Conservation (phyloP, 1,140 invertebrate species). For the Nomia melanderi region DNA sequence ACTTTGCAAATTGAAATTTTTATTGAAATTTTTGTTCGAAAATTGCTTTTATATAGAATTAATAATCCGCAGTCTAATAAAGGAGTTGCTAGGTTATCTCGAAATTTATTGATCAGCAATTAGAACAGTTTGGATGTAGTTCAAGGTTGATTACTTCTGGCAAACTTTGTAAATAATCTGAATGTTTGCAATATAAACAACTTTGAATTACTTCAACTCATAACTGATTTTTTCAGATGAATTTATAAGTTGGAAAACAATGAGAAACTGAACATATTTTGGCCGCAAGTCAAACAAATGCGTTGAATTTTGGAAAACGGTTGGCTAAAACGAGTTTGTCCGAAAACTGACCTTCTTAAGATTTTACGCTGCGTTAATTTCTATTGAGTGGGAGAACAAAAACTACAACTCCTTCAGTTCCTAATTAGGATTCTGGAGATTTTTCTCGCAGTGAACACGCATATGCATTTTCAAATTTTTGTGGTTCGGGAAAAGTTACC, state of each 20-base stretch:
- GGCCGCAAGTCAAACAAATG: neutral
- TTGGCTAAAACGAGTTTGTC: neutral
- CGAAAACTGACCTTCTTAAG: neutral
- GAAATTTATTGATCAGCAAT: too few species aligned
- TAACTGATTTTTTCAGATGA: neutral
- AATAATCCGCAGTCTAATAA: too few species aligned
- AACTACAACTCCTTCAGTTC: neutral
- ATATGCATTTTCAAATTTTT: too few species aligned
- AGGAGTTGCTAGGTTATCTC: too few species aligned
- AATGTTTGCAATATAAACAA: neutral
- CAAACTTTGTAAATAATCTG: too few species aligned
- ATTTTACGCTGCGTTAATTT: neutral
- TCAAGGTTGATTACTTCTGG: too few species aligned
- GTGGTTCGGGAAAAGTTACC: too few species aligned
- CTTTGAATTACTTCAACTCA: neutral
- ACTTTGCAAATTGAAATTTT: too few species aligned
- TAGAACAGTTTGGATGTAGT: too few species aligned
- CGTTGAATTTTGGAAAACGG: neutral
- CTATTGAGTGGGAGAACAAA: neutral
- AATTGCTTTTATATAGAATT: too few species aligned
- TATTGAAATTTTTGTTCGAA: too few species aligned
- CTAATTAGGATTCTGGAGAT: neutral
- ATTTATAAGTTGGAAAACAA: neutral
- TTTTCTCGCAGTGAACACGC: neutral
- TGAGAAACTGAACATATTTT: neutral